A percentile compares a stretch with the other conserved stretches of the same genome.
phyloP scores from a whole-genome alignment of 2,113 vertebrate genomes.

The Esox niger region DNA sequence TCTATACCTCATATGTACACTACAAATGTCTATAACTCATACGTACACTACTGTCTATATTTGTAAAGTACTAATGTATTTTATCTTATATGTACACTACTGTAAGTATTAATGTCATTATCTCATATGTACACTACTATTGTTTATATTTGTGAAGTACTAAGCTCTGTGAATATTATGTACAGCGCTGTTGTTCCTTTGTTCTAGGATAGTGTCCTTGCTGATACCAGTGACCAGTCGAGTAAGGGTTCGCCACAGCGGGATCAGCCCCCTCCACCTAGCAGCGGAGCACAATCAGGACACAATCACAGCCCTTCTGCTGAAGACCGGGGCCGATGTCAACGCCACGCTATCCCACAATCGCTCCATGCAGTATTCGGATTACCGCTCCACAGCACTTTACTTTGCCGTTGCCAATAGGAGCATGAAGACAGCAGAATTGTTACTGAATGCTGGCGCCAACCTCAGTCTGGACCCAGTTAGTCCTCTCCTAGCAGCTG shows the following conservation, averaged over 20 bases:
- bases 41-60: too few relatives aligned
- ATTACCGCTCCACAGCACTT: constrained; percentile 80
- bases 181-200: too few relatives aligned
- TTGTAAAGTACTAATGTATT: too few relatives aligned
- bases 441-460: constrained; percentile 84
- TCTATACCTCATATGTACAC: too few relatives aligned
- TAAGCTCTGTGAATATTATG: too few relatives aligned
- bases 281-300: constrained; percentile 84
- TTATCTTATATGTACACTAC: too few relatives aligned
- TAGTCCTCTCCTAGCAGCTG: constrained; percentile 85
- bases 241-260: constrained; percentile 80
- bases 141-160: too few relatives aligned
- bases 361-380: constrained; percentile 79
- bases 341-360: constrained; percentile 78
- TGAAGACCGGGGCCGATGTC: constrained; percentile 85
- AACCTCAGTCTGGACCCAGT: constrained; percentile 82
- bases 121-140: too few relatives aligned
- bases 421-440: constrained; percentile 74
- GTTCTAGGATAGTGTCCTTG: constrained; percentile 82
- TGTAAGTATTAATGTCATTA: too few relatives aligned
- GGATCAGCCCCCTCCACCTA: constrained; percentile 89
- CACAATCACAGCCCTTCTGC: constrained; percentile 77
- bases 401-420: constrained; percentile 84
- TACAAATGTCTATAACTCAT: too few relatives aligned
- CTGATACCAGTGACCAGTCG: constrained; percentile 88